phyloP scores from a whole-genome alignment of 2,888 invertebrate genomes.

The Pemphredon lugubris region DNA sequence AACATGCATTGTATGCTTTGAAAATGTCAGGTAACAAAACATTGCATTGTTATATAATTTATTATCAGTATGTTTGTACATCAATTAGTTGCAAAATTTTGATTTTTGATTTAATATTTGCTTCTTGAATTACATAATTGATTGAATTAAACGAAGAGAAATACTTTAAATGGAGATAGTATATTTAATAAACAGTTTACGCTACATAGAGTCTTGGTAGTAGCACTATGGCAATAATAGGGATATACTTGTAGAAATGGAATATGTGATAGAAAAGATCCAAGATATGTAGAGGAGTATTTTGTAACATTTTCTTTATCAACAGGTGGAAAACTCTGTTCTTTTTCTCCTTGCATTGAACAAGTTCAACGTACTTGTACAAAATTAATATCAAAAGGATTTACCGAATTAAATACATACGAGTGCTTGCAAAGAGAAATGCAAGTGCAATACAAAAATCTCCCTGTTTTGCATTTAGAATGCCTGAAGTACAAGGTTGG shows the following conservation, averaged over 20 bases:
- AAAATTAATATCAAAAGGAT: slow-evolving; percentile 87
- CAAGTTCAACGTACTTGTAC: slow-evolving; percentile 96
- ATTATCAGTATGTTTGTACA: background rate
- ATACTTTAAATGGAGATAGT: no score
- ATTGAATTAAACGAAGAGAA: no score
- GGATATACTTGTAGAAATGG: no score
- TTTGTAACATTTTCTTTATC: slow-evolving; percentile 10
- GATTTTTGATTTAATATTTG: no score
- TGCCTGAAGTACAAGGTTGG: slow-evolving; percentile 86
- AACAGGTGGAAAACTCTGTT: slow-evolving; percentile 95
- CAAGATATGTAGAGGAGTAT: no score
- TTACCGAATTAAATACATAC: slow-evolving; percentile 92
- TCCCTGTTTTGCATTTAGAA: slow-evolving; percentile 87
- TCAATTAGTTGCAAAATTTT: background rate
- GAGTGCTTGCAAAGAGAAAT: slow-evolving; percentile 93
- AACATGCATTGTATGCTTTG: slow-evolving; percentile 88
- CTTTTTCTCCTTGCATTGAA: slow-evolving; percentile 99
- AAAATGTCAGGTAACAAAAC: slow-evolving; percentile 82
- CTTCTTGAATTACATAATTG: no score
- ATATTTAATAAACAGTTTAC: no score
- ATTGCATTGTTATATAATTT: background rate
- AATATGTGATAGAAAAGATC: no score
- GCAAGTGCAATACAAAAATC: slow-evolving; percentile 86
- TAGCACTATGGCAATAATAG: no score
- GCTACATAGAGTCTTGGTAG: no score